Conservation (phyloP, 2,888 invertebrate species). For the Drosophila greeni region DNA sequence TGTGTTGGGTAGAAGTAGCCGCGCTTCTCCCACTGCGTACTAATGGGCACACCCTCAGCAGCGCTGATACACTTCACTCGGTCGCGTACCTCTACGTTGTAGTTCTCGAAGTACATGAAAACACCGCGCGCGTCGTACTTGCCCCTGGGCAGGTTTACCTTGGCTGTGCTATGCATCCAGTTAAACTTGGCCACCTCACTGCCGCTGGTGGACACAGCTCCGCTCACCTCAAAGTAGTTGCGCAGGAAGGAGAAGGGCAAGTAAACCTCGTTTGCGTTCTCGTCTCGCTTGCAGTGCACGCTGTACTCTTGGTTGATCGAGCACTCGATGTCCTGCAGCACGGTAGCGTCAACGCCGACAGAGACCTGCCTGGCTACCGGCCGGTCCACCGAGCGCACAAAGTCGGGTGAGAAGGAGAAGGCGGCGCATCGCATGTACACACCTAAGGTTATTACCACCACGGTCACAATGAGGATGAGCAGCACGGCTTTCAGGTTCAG, state of each 20-base stretch:
- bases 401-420: slow-evolving; percentile 77
- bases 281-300: slow-evolving; percentile 87
- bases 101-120: slow-evolving; percentile 98
- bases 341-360: slow-evolving; percentile 22
- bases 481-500: slow-evolving; percentile 88
- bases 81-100: slow-evolving; percentile 96
- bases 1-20: slow-evolving; percentile 99
- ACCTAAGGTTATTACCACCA: slow-evolving; percentile 84
- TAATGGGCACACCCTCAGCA: slow-evolving; percentile 94
- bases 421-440: slow-evolving; percentile 89
- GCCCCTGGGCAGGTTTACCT: slow-evolving; percentile 91
- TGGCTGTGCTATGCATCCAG: slow-evolving; percentile 96
- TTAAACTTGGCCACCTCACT: slow-evolving; percentile 87
- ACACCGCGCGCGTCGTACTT: slow-evolving; percentile 93
- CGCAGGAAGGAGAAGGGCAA: slow-evolving; percentile 95
- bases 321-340: slow-evolving; percentile 86
- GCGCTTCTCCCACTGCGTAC: slow-evolving; percentile 97
- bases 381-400: slow-evolving; percentile 74
- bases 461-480: slow-evolving; percentile 83
- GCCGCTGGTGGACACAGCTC: slow-evolving; percentile 82
- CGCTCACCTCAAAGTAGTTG: slow-evolving; percentile 96
- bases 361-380: slow-evolving; percentile 29
- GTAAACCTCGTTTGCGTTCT: slow-evolving; percentile 87
- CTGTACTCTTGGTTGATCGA: slow-evolving; percentile 92
- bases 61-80: slow-evolving; percentile 97